Conservation (phyloP, 2,888 invertebrate species). For the Xanthia togata region DNA sequence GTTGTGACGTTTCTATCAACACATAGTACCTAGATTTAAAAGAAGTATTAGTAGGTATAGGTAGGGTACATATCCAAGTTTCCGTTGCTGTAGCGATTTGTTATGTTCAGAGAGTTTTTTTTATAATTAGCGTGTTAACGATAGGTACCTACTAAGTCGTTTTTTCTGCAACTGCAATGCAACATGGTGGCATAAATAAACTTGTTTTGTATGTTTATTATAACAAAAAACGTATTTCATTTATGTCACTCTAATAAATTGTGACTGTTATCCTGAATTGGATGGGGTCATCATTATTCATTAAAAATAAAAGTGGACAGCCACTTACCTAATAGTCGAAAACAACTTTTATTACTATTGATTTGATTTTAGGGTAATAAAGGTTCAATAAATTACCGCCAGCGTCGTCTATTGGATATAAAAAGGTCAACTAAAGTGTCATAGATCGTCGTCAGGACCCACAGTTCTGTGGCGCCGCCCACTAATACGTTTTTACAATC, state of each 20-base stretch:
- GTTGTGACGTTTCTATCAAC: too few relatives aligned
- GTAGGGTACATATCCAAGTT: not conserved
- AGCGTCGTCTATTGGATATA: slow-evolving; percentile 81
- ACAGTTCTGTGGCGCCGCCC: slow-evolving; percentile 73
- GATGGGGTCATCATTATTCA: not conserved
- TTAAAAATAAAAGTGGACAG: slow-evolving; percentile 20
- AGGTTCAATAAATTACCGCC: slow-evolving; percentile 80
- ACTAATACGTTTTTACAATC: slow-evolving; percentile 90
- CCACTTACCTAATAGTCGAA: slow-evolving; percentile 49
- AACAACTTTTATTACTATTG: slow-evolving; percentile 63
- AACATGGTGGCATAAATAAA: not conserved
- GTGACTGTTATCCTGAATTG: not conserved
- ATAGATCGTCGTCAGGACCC: slow-evolving; percentile 78
- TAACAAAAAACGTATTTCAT: not conserved
- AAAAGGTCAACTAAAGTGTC: slow-evolving; percentile 85
- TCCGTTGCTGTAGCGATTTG: not conserved
- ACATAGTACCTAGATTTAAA: not conserved
- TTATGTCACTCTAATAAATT: not conserved
- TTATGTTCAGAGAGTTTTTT: not conserved
- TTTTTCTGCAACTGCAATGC: not conserved
- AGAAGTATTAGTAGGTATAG: not conserved
- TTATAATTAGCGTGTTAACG: not conserved
- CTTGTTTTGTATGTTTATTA: not conserved
- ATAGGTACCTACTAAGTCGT: not conserved
- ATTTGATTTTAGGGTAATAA: slow-evolving; percentile 78